phyloP scores from a whole-genome alignment of 1,140 invertebrate genomes.

The Drosophila prosaltans region DNA sequence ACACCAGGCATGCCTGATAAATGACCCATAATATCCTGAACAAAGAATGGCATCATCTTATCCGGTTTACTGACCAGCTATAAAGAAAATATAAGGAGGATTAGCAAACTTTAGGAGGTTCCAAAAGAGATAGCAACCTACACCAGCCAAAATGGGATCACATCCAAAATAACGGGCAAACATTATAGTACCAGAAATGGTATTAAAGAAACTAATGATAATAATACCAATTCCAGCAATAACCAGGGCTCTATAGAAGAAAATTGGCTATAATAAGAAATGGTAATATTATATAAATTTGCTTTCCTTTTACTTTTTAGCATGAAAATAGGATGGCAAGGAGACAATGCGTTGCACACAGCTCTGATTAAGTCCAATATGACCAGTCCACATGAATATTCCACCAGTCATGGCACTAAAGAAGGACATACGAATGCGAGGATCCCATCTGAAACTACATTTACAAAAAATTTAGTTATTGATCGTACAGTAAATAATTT shows the following conservation, averaged over 20 bases:
- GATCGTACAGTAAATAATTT: too few relatives aligned
- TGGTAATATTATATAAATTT: too few relatives aligned
- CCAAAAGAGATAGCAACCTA: constrained; percentile 55
- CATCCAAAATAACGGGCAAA: constrained; percentile 89
- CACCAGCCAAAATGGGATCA: constrained; percentile 87
- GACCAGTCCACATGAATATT: constrained; percentile 67
- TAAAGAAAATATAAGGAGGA: too few relatives aligned
- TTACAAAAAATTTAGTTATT: background rate
- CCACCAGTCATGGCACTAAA: constrained; percentile 61
- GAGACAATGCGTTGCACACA: constrained; percentile 77
- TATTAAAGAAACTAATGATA: constrained; percentile 84
- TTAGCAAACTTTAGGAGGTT: background rate
- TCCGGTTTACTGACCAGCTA: constrained; percentile 83
- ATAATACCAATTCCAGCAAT: constrained; percentile 84
- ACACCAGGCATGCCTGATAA: constrained; percentile 86
- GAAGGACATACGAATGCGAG: constrained; percentile 61
- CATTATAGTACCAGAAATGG: constrained; percentile 88
- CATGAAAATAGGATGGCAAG: constrained; percentile 59
- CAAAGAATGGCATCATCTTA: constrained; percentile 86
- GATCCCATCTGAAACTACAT: constrained; percentile 59
- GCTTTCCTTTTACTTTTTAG: constrained; percentile 47
- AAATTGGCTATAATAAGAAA: background rate
- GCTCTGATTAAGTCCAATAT: constrained; percentile 73
- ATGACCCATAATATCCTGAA: constrained; percentile 86
- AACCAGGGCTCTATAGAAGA: constrained; percentile 81